These are phyloP conservation scores for Schizaphis graminum DNA, from an alignment of 2,888 invertebrate species.

Conservation along the genomic window DNA sequence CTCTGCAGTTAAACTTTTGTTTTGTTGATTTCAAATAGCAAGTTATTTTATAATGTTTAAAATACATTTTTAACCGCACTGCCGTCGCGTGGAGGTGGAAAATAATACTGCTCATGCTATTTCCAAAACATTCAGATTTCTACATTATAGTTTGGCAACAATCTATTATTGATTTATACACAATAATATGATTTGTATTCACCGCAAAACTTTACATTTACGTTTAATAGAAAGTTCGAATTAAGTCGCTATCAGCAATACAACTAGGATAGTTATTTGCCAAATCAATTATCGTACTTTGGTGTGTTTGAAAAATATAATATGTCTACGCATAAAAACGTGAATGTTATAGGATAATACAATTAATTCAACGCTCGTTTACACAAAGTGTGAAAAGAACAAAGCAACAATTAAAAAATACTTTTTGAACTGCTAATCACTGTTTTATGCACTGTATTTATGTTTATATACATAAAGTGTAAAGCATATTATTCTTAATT, in stretches of 20 bases:
- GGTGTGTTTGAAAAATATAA: neutral
- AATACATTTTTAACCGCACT: neutral
- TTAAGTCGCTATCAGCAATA: neutral
- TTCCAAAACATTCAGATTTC: neutral
- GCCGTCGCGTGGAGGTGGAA: neutral
- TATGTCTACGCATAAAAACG: neutral
- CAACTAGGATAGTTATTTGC: neutral
- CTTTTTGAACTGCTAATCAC: neutral
- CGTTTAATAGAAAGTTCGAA: neutral
- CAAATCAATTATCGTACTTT: neutral
- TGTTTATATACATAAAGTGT: neutral
- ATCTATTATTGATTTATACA: neutral
- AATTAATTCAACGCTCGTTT: neutral
- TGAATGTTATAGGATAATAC: neutral
- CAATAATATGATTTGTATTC: neutral
- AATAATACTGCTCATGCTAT: neutral
- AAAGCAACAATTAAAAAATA: neutral
- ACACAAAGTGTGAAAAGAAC: neutral
- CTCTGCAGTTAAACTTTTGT: neutral
- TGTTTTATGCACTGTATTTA: neutral
- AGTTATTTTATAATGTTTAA: neutral
- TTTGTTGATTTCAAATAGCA: neutral
- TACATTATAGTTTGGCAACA: neutral
- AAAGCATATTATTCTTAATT: neutral
- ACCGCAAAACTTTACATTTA: neutral